Evolutionary conservation across 1,140 invertebrate genomes (phyloP).

Genomic region (Lepidotrigona ventralis): DNA sequence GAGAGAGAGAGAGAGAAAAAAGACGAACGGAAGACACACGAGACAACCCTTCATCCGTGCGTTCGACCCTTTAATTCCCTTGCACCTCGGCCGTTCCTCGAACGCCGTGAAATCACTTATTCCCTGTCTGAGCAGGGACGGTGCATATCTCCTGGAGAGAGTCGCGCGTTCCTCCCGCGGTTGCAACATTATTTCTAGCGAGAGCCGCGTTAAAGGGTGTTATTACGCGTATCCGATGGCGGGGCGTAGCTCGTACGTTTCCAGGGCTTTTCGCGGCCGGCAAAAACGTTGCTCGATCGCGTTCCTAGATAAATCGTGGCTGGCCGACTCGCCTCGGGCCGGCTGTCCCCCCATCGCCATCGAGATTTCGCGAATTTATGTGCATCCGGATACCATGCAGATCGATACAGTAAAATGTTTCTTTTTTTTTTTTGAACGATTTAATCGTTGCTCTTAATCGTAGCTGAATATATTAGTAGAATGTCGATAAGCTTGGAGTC

Average conservation of each 20-base stretch:
- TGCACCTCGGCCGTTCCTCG: neutral
- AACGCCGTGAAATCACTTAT: constrained; percentile 61
- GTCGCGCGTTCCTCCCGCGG: constrained; percentile 25
- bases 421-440: neutral
- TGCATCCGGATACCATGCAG: neutral
- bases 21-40: neutral
- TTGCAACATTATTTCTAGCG: constrained; percentile 57
- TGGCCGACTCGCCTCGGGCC: constrained; percentile 22
- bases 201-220: constrained; percentile 68
- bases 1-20: neutral
- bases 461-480: neutral
- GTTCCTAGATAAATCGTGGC: constrained; percentile 58
- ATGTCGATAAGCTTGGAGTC: neutral
- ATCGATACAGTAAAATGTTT: neutral
- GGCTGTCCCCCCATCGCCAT: constrained; percentile 19
- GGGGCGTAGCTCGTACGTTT: constrained; percentile 53
- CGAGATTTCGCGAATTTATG: constrained; percentile 51
- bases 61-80: neutral
- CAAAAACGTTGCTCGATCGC: constrained; percentile 57
- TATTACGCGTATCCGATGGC: constrained; percentile 68
- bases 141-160: constrained; percentile 23
- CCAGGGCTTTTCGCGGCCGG: constrained; percentile 52
- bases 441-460: neutral
- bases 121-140: constrained; percentile 36
- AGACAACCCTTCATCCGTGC: neutral